Conservation (phyloP, 2,113 vertebrate species). For the Hippocampus comes region DNA sequence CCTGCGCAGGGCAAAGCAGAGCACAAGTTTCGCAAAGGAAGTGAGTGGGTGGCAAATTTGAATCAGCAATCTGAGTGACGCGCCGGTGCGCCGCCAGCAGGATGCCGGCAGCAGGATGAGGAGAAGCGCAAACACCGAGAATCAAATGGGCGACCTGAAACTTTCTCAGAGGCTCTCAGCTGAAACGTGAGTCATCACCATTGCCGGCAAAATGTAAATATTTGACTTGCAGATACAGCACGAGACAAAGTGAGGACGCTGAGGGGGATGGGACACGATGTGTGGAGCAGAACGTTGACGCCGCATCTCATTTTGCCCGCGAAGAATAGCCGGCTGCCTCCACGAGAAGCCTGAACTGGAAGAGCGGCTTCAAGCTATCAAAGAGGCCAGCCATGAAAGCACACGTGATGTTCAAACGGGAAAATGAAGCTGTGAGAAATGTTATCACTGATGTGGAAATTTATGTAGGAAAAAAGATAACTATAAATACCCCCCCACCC, state of each 20-base stretch:
- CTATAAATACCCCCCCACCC: background rate
- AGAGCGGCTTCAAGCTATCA: constrained; percentile 16
- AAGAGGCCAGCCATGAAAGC: background rate
- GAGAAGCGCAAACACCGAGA: constrained; percentile 35
- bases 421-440: background rate
- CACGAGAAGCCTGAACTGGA: constrained; percentile 19
- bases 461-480: background rate
- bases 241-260: background rate
- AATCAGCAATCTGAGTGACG: constrained; percentile 32
- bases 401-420: background rate
- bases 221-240: background rate
- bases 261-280: background rate
- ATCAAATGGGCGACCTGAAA: background rate
- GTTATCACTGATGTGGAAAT: background rate
- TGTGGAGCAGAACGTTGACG: background rate
- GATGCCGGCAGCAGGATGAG: constrained; percentile 48
- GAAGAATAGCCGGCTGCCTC: background rate
- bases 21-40: background rate
- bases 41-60: background rate
- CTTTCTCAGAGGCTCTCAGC: background rate
- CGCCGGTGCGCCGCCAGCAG: constrained; percentile 11
- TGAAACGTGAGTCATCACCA: background rate
- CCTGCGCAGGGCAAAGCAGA: constrained; percentile 66
- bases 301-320: constrained; percentile 38
- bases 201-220: background rate